Conservation (phyloP, 2,888 invertebrate genomes). For the Drosophila greeni region DNA sequence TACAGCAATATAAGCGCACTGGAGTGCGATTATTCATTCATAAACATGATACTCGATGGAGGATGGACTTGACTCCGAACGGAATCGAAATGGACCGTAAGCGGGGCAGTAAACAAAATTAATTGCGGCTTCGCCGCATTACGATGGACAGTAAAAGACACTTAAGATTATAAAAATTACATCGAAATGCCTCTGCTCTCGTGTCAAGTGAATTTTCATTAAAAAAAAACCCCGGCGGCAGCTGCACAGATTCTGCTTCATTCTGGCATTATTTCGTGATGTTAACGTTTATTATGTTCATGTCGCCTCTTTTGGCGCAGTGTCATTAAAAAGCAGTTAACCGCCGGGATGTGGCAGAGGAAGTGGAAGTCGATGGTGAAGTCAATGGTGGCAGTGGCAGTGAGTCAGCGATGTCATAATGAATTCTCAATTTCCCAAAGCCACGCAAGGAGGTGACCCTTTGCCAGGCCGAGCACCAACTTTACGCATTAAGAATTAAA, state of each 20-base stretch:
- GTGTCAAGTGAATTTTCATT: constrained; percentile 49
- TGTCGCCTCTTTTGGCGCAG: constrained; percentile 27
- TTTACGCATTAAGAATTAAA: constrained; percentile 10
- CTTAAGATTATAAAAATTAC: constrained; percentile 62
- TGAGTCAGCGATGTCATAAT: constrained; percentile 20
- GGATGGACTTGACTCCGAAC: constrained; percentile 21
- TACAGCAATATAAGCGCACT: constrained; percentile 18
- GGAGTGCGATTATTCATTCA: constrained; percentile 37
- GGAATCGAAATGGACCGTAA: constrained; percentile 32
- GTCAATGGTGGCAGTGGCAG: constrained; percentile 17
- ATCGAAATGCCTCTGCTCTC: constrained; percentile 42
- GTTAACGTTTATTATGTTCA: constrained; percentile 37
- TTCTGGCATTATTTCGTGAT: constrained; percentile 31
- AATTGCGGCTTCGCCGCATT: constrained; percentile 42
- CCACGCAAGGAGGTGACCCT: constrained; percentile 5
- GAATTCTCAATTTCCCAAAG: constrained; percentile 16
- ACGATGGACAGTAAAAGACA: constrained; percentile 42
- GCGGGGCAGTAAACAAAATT: constrained; percentile 41
- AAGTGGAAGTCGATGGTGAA: constrained; percentile 11
- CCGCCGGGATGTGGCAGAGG: constrained; percentile 23
- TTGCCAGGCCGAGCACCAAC: not conserved
- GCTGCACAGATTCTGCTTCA: constrained; percentile 42
- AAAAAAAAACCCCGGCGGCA: constrained; percentile 42
- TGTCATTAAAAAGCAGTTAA: constrained; percentile 52
- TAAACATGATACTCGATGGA: constrained; percentile 33